Evolutionary conservation across 2,113 vertebrate species (phyloP).

Genomic region (Indri indri): DNA sequence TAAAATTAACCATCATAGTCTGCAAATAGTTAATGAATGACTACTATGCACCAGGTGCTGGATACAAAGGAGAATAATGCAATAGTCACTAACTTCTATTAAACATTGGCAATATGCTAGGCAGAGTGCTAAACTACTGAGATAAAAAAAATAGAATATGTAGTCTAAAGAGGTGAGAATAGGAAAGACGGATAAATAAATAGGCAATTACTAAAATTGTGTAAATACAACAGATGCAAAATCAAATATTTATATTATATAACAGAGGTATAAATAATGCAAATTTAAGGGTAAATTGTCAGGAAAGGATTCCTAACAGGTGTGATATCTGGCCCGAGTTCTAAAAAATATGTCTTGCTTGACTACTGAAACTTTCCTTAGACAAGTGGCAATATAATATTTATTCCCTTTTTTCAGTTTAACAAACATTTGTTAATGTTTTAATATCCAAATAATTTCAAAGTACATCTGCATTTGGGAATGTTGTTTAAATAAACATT

Average conservation of each 20-base stretch:
- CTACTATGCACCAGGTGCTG: background rate
- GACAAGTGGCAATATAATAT: background rate
- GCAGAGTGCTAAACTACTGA: background rate
- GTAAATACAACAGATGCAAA: background rate
- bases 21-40: background rate
- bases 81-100: background rate
- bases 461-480: background rate
- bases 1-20: background rate
- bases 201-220: background rate
- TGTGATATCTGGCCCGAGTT: background rate
- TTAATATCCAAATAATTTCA: slow-evolving; percentile 6
- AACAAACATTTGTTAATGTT: background rate
- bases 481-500: background rate
- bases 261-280: background rate
- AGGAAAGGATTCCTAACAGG: background rate
- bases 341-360: background rate
- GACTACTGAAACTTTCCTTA: background rate
- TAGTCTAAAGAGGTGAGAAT: background rate
- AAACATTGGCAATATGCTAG: background rate
- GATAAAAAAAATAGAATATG: background rate
- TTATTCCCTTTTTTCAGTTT: background rate
- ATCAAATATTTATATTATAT: background rate
- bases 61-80: background rate
- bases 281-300: background rate
- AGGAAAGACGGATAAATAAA: background rate